Conservation (phyloP, 2,888 invertebrate species). For the Galerucella pusilla region DNA sequence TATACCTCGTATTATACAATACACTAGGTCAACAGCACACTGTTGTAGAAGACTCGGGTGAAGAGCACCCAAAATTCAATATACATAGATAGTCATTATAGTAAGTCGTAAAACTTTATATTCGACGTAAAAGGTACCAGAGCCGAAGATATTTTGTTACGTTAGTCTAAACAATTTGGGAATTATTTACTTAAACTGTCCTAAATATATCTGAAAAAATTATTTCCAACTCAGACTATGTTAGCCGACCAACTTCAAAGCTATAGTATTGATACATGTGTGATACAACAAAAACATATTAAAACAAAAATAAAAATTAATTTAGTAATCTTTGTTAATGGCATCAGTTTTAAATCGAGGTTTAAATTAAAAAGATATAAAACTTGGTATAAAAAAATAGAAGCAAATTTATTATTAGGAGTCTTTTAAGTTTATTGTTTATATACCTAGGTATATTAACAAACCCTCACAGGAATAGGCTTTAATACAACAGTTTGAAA, state of each 20-base stretch:
- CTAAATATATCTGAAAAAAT: not conserved
- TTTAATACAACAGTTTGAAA: too few species aligned
- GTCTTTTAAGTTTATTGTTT: too few species aligned
- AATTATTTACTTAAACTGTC: slow-evolving; percentile 10
- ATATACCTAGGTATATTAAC: too few species aligned
- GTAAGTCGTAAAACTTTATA: not conserved
- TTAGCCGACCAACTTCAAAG: not conserved
- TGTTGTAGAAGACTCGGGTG: too few species aligned
- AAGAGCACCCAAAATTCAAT: not conserved
- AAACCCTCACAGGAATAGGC: too few species aligned
- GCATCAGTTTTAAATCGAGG: too few species aligned
- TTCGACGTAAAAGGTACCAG: not conserved
- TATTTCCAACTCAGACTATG: not conserved
- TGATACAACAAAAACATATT: not conserved
- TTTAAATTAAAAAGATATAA: too few species aligned
- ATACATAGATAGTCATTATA: not conserved
- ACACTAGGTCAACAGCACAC: too few species aligned
- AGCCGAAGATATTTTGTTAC: slow-evolving; percentile 1
- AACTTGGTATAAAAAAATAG: too few species aligned
- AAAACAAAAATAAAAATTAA: not conserved
- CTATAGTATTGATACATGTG: not conserved
- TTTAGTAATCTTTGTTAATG: too few species aligned
- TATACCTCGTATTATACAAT: too few species aligned
- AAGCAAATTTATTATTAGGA: too few species aligned
- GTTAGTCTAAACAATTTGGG: slow-evolving; percentile 1